Base-by-base conservation (phyloP, 2,888 invertebrate species). In the Macaria liturata region DNA sequence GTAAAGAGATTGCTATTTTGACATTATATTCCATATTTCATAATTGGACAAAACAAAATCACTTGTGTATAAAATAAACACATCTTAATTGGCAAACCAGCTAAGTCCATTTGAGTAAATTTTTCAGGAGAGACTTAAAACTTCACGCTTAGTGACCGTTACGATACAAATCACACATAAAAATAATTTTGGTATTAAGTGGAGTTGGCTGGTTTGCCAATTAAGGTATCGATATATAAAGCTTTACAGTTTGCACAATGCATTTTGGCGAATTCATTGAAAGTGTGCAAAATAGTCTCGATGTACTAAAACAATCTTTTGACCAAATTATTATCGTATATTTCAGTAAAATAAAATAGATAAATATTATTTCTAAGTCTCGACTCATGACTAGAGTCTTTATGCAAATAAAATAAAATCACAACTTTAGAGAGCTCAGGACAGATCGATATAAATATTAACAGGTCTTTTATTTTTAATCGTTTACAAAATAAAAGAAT, bases 391-490 rank as follows among this genome's bases (percentile, higher is more conserved):
- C 39, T 62, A 62, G 61, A 67, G 44, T 45, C 50, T n/a, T n/a
- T 44, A 50, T 40, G 31, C 64, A 65, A 69, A 70, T 70, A 20
- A 20, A 20, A 20, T 20, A 20, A 52, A 65, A 76, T 78, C 78
- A 78, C 79, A 77, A 76, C 76, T 20, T 47, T 78, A 78, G 78
- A 78, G 78, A 78, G 78, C 78, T 65, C 69, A 61, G 51, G 51
- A 59, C 40, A 59, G 47, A 51, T 58, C 48, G 32, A 51, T 49
- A 32, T 30, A 9, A 6, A 5, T 7, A 5, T 39, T 8, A 39
- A 39, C 8, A 8, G 6, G 8, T 8, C 0, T 39, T 5, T 39
- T 5, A 8, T 39, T 39, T 39, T 8, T 39, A 8, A 39, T 37
- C 32, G 48, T 3, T 44, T 8, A 34, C 43, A 34, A 40, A 59